phyloP scores from a whole-genome alignment of 1,140 invertebrate species.

The Pemphigus obesinymphae region DNA sequence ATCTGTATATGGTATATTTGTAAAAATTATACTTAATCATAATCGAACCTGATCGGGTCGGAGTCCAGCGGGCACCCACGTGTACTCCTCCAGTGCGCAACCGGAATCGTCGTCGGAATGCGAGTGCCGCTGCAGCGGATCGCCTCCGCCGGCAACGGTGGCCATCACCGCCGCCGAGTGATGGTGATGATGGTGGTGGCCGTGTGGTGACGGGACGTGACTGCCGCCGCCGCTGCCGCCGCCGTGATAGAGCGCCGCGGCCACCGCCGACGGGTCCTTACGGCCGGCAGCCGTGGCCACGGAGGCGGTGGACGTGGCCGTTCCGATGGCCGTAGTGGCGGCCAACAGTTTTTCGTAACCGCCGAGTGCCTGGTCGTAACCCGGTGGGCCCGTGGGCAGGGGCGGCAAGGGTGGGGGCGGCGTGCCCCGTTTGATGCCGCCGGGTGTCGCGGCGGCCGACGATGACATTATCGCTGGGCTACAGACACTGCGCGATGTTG shows the following conservation, averaged over 20 bases:
- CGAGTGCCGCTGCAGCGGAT: conserved; percentile 72
- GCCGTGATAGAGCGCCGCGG: conserved; percentile 45
- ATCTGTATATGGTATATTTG: too few relatives aligned
- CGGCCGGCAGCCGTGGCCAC: neutral
- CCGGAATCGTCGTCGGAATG: conserved; percentile 96
- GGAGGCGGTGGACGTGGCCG: neutral
- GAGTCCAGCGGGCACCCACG: conserved; percentile 93
- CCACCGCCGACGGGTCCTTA: conserved; percentile 37
- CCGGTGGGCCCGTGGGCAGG: conserved; percentile 8
- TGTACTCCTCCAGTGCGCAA: conserved; percentile 95
- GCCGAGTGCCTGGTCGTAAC: conserved; percentile 9
- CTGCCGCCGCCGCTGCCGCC: conserved; percentile 61
- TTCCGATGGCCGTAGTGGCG: neutral
- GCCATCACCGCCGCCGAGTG: conserved; percentile 54
- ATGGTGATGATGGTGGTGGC: conserved; percentile 32
- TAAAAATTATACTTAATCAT: too few relatives aligned
- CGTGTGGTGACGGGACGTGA: conserved; percentile 28
- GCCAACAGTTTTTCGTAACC: conserved; percentile 35
- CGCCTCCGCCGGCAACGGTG: conserved; percentile 55
- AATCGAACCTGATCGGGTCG: conserved; percentile 92
- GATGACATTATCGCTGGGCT: neutral
- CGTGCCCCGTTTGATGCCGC: neutral
- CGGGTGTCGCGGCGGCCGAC: neutral
- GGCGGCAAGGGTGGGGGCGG: conserved; percentile 17
- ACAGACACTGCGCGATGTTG: neutral